Evolutionary conservation across 2,797 vertebrate species (phyloP).

Genomic region (Galagoides demidoff): DNA sequence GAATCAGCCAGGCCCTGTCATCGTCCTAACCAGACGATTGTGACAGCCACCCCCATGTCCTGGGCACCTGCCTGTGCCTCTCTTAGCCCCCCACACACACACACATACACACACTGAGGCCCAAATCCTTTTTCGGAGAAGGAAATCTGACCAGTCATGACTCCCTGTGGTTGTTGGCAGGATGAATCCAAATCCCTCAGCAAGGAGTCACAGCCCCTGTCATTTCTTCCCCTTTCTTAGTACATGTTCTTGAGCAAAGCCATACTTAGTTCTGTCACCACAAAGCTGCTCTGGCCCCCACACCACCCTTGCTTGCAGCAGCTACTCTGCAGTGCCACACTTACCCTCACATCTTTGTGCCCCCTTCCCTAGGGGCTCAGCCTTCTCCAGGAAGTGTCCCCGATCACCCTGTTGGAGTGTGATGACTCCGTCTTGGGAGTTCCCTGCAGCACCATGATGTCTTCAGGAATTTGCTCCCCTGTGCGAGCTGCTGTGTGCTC

Average conservation of each 20-base stretch:
- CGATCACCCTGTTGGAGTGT: neutral
- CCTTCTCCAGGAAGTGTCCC: neutral
- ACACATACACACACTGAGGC: neutral
- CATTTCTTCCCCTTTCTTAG: neutral
- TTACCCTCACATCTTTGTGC: neutral
- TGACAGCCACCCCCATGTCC: neutral
- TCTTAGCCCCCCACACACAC: neutral
- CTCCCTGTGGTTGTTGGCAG: neutral
- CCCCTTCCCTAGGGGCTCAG: too few species aligned
- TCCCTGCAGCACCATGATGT: too few species aligned
- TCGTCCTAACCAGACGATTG: neutral
- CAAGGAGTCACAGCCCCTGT: neutral
- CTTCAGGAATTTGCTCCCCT: neutral
- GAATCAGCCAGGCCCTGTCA: neutral
- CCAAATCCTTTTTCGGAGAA: neutral
- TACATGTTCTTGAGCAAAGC: neutral
- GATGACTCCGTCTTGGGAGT: neutral
- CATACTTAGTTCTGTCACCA: neutral
- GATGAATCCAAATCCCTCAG: neutral
- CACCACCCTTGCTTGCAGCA: neutral
- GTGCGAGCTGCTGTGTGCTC: neutral
- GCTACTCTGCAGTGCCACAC: neutral
- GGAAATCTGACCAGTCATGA: neutral
- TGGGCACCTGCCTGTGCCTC: neutral
- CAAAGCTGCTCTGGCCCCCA: neutral